Percentiles rank a stretch among this genome's conserved stretches.
Evolutionary conservation across 2,888 invertebrate species (phyloP).

Genomic region (Campaea margaritaria): DNA sequence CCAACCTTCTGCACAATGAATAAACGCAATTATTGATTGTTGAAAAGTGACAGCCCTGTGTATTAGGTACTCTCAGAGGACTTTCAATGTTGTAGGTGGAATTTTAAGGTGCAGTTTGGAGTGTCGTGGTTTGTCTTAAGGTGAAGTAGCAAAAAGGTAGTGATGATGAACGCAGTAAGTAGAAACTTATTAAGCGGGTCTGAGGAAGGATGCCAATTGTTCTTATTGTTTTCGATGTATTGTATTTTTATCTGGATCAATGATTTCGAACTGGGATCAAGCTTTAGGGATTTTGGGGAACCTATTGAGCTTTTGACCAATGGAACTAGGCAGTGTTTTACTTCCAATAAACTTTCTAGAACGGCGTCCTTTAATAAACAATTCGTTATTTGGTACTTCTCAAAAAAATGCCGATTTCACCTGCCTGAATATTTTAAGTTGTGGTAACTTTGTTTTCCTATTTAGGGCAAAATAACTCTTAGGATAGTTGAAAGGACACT

Average conservation of each 20-base stretch:
- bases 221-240: slow-evolving; percentile 55
- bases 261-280: neutral
- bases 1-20: slow-evolving; percentile 25
- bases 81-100: slow-evolving; percentile 34
- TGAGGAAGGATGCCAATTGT: slow-evolving; percentile 76
- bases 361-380: no score
- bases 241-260: slow-evolving; percentile 4
- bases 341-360: no score
- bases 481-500: no score
- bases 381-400: no score
- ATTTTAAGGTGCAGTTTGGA: slow-evolving; percentile 13
- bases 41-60: slow-evolving; percentile 14
- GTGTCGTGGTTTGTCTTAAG: slow-evolving; percentile 5
- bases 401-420: no score
- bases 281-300: neutral
- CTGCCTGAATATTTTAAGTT: no score
- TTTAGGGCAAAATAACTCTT: no score
- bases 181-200: slow-evolving; percentile 76
- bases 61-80: neutral
- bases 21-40: slow-evolving; percentile 37
- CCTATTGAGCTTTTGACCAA: neutral
- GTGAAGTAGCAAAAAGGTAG: slow-evolving; percentile 59
- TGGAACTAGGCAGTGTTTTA: no score
- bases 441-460: no score
- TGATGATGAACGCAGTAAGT: slow-evolving; percentile 75